A percentile compares a stretch with the other conserved stretches of the same genome.
Conservation (phyloP, 2,797 vertebrate species). For the Carapus acus region DNA sequence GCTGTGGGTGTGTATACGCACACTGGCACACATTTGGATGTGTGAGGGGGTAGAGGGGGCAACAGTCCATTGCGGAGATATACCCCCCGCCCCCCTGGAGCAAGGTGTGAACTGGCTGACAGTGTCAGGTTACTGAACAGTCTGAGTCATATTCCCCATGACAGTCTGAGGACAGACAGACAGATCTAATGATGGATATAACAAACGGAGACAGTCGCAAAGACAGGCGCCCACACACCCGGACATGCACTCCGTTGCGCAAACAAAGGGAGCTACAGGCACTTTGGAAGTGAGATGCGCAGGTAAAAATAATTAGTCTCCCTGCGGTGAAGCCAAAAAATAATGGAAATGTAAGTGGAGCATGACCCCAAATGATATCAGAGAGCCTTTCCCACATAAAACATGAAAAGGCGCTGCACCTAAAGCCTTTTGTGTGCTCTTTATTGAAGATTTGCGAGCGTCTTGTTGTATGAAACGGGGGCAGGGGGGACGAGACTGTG, state of each 20-base stretch:
- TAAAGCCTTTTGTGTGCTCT: slow-evolving; percentile 46
- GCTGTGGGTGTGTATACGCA: neutral
- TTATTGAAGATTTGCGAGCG: too few relatives aligned
- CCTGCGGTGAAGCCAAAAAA: slow-evolving; percentile 46
- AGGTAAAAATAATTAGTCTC: slow-evolving; percentile 66
- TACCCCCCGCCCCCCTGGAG: slow-evolving; percentile 57
- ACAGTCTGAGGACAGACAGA: slow-evolving; percentile 68
- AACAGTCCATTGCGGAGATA: slow-evolving; percentile 44
- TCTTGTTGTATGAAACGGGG: slow-evolving; percentile 62
- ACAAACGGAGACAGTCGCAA: slow-evolving; percentile 43
- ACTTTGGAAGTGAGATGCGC: slow-evolving; percentile 61
- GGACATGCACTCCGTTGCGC: slow-evolving; percentile 26
- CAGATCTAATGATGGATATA: slow-evolving; percentile 66
- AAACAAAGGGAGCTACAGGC: slow-evolving; percentile 56
- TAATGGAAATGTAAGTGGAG: slow-evolving; percentile 60
- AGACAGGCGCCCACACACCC: slow-evolving; percentile 22
- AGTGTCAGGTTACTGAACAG: slow-evolving; percentile 68
- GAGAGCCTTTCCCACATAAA: slow-evolving; percentile 42
- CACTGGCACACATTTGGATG: slow-evolving; percentile 14
- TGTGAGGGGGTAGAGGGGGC: slow-evolving; percentile 43
- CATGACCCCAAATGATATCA: slow-evolving; percentile 51
- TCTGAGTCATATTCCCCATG: slow-evolving; percentile 65
- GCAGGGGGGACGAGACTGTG: slow-evolving; percentile 51
- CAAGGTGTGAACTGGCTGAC: slow-evolving; percentile 69
- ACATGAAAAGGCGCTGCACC: slow-evolving; percentile 55